Evolutionary conservation across 2,888 invertebrate genomes (phyloP).

Genomic region (Abrostola triplasia): DNA sequence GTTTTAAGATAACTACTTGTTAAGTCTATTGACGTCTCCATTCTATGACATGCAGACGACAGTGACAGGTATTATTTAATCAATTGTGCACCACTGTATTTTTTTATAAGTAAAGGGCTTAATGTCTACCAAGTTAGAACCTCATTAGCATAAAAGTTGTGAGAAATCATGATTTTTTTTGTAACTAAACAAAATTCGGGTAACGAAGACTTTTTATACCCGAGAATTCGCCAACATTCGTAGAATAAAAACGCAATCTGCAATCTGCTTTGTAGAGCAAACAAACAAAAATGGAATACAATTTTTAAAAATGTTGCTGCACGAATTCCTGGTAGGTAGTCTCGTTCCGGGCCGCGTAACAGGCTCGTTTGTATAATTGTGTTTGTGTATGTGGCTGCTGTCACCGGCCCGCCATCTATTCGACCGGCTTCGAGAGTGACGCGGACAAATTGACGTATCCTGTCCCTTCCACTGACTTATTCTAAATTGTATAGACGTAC

Average conservation of each 20-base stretch:
- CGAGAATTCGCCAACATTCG: conserved; percentile 12
- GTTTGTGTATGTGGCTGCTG: conserved; percentile 56
- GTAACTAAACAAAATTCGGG: no score
- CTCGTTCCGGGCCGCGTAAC: conserved; percentile 41
- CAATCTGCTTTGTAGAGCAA: conserved; percentile 20
- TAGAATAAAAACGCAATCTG: conserved; percentile 30
- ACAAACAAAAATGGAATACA: conserved; percentile 38
- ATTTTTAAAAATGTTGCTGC: conserved; percentile 37
- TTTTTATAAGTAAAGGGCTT: no score
- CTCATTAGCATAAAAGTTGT: no score
- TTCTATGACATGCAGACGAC: no score
- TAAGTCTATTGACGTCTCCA: no score
- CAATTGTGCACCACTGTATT: no score
- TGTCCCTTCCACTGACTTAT: conserved; percentile 57
- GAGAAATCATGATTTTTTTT: no score
- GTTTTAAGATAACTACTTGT: no score
- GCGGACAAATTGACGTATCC: conserved; percentile 76
- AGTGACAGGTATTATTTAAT: no score
- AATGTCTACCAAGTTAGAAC: no score
- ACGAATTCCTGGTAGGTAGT: conserved; percentile 34
- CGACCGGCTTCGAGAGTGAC: conserved; percentile 59
- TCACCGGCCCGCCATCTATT: conserved; percentile 58
- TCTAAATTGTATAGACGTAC: conserved; percentile 48
- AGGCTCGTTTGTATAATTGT: conserved; percentile 64
- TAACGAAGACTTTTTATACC: no score